Evolutionary conservation across 2,888 invertebrate species (phyloP).

Genomic region (Drosophila sordidula): DNA sequence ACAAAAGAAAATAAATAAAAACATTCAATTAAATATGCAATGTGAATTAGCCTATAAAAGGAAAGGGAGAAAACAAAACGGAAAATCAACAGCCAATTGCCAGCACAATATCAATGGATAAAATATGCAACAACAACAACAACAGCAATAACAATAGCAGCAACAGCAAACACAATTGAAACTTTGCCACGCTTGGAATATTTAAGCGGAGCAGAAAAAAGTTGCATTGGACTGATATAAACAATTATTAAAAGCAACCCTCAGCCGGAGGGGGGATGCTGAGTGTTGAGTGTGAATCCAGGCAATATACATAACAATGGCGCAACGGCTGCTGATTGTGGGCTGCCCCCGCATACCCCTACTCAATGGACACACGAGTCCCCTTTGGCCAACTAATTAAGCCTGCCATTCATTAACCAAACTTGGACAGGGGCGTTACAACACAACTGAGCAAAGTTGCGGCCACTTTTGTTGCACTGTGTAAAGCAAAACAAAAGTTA

Average conservation of each 20-base stretch:
- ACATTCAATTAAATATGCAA: conserved; percentile 71
- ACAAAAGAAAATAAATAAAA: conserved; percentile 40
- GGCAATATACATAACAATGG: conserved; percentile 60
- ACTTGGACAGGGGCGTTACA: conserved; percentile 47
- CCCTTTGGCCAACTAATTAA: conserved; percentile 66
- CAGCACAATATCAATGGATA: conserved; percentile 62
- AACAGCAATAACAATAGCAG: conserved; percentile 14
- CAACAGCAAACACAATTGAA: conserved; percentile 50
- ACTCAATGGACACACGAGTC: conserved; percentile 22
- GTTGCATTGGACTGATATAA: conserved; percentile 62
- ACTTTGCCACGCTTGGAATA: conserved; percentile 55
- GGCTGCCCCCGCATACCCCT: background rate
- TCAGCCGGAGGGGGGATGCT: background rate
- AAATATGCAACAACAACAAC: conserved; percentile 49
- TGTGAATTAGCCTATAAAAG: conserved; percentile 54
- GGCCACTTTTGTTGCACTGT: conserved; percentile 58
- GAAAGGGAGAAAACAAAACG: conserved; percentile 35
- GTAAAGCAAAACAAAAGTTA: conserved; percentile 42
- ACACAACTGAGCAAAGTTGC: conserved; percentile 47
- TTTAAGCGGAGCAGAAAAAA: conserved; percentile 47
- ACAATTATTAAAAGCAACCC: conserved; percentile 77
- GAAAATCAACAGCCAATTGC: conserved; percentile 61
- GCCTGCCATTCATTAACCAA: conserved; percentile 72
- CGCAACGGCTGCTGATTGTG: conserved; percentile 52
- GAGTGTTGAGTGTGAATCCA: conserved; percentile 1